Conservation (phyloP, 2,888 invertebrate species). For the Drosophila neotestacea region DNA sequence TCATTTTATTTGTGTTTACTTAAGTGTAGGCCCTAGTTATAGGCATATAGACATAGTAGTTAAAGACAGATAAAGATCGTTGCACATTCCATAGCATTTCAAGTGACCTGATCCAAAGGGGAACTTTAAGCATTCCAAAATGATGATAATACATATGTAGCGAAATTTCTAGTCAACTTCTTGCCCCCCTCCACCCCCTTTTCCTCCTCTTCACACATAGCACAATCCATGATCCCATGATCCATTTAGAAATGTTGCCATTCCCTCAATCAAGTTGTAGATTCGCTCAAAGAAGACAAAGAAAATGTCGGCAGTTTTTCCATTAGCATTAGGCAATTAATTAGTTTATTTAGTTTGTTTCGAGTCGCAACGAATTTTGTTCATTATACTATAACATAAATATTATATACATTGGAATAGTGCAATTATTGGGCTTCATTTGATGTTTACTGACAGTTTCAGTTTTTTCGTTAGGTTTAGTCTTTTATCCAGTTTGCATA, state of each 20-base stretch:
- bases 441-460: slow-evolving; percentile 38
- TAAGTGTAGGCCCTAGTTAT: slow-evolving; percentile 43
- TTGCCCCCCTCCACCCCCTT: too few relatives aligned
- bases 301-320: slow-evolving; percentile 12
- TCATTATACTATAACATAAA: slow-evolving; percentile 20
- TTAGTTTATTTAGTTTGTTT: slow-evolving; percentile 31
- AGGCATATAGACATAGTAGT: slow-evolving; percentile 45
- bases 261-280: slow-evolving; percentile 41
- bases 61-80: slow-evolving; percentile 22
- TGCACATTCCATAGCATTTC: slow-evolving; percentile 26
- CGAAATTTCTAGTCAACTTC: slow-evolving; percentile 83
- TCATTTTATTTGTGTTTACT: slow-evolving; percentile 28
- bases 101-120: slow-evolving; percentile 16
- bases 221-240: slow-evolving; percentile 32
- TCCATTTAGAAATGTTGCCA: slow-evolving; percentile 13
- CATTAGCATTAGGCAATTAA: slow-evolving; percentile 44
- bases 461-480: slow-evolving; percentile 13
- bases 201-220: slow-evolving; percentile 23
- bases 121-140: slow-evolving; percentile 51
- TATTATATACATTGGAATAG: slow-evolving; percentile 53
- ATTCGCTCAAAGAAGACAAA: slow-evolving; percentile 47
- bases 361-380: slow-evolving; percentile 59
- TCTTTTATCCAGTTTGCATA: slow-evolving; percentile 5
- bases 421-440: slow-evolving; percentile 68
- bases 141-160: slow-evolving; percentile 53